Base-by-base conservation (phyloP, 2,113 vertebrate genomes). In the Sylvia atricapilla region DNA sequence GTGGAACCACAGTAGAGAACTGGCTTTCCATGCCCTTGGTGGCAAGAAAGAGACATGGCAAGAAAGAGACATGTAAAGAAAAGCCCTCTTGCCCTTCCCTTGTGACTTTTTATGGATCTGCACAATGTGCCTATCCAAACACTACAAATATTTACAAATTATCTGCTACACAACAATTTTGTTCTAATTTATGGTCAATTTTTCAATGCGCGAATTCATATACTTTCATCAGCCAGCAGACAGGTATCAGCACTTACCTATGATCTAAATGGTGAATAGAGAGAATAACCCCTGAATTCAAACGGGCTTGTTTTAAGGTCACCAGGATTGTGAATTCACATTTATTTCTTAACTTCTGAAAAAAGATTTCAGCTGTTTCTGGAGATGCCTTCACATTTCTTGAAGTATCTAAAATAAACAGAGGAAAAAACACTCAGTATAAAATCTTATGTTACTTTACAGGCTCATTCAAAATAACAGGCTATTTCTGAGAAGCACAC, bases 251-350 rank as follows among this genome's bases (percentile, higher is more conserved):
- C 35, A 82, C 93, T 95, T 95, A 99, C 99, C 99, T 99, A 95
- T 99, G 98, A 94, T 99, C 99, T 93, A 98, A 98, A 75, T 99
- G 98, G 94, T 99, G 99, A 95, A 99, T 97, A 85, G 99, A 99
- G 69, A 99, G 96, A 94, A 99, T 98, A 93, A 99, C 99, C 83
- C 99, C 99, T 25, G 99, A 99, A 98, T 99, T 99, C 95, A 99
- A 98, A 72, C 87, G 98, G 41, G 98, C 98, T 97, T 99, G 99
- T 97, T 99, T 99, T 93, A 99, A 96, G 23, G 99, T 99, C 84
- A 98, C 98, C 95, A 99, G 96, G 93, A 99, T 94, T 44, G 99
- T 99, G 94, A 99, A 99, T 97, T 99, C 99, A 87, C 97, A 98
- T 97, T 99, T 99, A 97, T 99, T 99, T 97, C 98, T 98, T 97